Percentiles rank a stretch among this genome's conserved stretches.
These are phyloP conservation scores for Remorina albescens DNA, from an alignment of 2,797 vertebrate species.

Conservation along the genomic window DNA sequence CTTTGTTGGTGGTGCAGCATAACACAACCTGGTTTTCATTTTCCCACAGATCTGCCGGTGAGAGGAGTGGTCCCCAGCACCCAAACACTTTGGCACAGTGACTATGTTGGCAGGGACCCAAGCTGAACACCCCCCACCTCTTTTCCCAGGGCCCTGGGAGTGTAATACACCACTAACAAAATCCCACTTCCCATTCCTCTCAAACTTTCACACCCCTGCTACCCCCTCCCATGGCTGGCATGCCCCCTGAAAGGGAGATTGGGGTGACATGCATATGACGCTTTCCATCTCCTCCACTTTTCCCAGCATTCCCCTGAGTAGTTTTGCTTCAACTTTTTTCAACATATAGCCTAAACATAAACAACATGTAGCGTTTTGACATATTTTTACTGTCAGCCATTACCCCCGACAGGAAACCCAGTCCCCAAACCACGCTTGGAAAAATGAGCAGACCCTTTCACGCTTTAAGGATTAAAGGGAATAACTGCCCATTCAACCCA, in stretches of 20 bases:
- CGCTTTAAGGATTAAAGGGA: constrained; percentile 69
- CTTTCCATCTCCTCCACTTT: constrained; percentile 61
- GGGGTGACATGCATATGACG: constrained; percentile 70
- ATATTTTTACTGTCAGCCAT: constrained; percentile 19
- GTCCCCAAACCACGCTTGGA: constrained; percentile 18
- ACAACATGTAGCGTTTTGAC: neutral
- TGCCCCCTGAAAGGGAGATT: constrained; percentile 65
- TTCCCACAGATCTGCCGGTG: constrained; percentile 78
- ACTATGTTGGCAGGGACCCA: constrained; percentile 81
- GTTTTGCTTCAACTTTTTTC: neutral
- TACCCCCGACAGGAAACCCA: constrained; percentile 14
- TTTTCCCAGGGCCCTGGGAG: constrained; percentile 82
- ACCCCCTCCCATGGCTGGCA: constrained; percentile 61
- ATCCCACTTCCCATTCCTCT: constrained; percentile 85
- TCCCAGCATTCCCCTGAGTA: constrained; percentile 50
- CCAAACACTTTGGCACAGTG: constrained; percentile 80
- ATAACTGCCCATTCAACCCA: constrained; percentile 44
- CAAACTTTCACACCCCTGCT: constrained; percentile 71
- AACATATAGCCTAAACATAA: neutral
- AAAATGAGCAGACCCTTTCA: constrained; percentile 48
- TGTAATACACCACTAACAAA: constrained; percentile 83
- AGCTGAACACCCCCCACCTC: constrained; percentile 67
- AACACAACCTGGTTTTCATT: constrained; percentile 76
- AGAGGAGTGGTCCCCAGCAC: constrained; percentile 71
- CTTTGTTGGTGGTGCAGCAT: constrained; percentile 44